Evolutionary conservation across 2,888 invertebrate genomes (phyloP), one percentile per base, ranked within the genome.

Genomic region (Oconnorella tubifera): DNA sequence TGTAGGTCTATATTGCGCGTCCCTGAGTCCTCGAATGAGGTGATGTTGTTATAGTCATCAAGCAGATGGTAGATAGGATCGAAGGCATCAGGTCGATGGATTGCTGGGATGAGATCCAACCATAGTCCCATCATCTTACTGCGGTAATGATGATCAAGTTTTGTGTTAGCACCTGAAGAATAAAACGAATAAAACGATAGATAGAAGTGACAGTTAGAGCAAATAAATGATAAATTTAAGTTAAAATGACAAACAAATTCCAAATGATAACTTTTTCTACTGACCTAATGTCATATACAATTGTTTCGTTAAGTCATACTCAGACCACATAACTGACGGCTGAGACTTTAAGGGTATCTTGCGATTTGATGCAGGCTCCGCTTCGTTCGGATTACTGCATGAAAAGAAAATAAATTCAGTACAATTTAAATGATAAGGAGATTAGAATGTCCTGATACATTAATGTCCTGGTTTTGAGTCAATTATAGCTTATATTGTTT

Each of bases 81-180:
- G 75, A 86, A 85, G 68, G 90, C 88, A 74, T 90, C 90, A 0
- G 90, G 89, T 72, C 89, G 87, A 83, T 91, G 84, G 72, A 89
- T 86, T 78, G 95, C 94, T 33, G 96, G 96, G 65, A 97, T 92
- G 59, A 96, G 85, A 78, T 95, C 93, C 65, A 95, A 82, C 97
- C 97, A 97, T 82, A 96, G 92, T 1, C 95, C 94, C 62, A 96
- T 85, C 71, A 95, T 93, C 83, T 95, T 94, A 1, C 95, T 94
- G 70, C 95, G 87, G 83, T 95, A 96, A 84, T 95, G 95, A 75
- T 92, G 59, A 10, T 59, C 48, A 19, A 59, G 23, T 31, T 40
- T 59, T 1, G 49, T n/a, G 2, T 27, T 33, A 10, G 59, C 28
- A 48, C 59, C 59, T 59, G 59, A 6, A 25, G 40, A 19, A 10